Base-by-base conservation (phyloP, 2,113 vertebrate genomes). In the Anolis sagrei region DNA sequence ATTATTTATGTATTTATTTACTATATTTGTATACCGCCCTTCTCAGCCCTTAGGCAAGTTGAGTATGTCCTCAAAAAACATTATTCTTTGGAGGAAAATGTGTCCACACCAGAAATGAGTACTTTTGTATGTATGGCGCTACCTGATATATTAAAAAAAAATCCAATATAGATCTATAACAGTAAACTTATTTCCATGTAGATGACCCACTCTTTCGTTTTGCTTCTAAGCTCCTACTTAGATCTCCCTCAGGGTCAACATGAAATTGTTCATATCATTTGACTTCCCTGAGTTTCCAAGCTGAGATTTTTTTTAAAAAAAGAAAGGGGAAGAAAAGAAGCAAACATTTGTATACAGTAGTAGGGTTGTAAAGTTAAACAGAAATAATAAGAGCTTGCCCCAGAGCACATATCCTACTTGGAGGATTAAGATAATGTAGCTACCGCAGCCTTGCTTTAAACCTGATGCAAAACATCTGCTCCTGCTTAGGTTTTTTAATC, bases 281-380 rank as follows among this genome's bases (percentile, higher is more conserved):
- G 18, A 88, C 61, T 86, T 85, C 74, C 66, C 73, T 91, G 81
- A 93, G 91, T 87, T 89, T 93, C 89, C 86, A 88, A 88, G 79
- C 81, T 9, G 68, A 18, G 13, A 18, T 54, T 54, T 54, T 51
- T 54, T 54, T 54, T 8, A 10, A 0, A 0, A 2, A 29, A 49
- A 14, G 9, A 51, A 29, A 8, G 48, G 29, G 64, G 4, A 74
- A 66, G 34, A 61, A 82, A 80, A 78, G n/a, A 34, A 74, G 81
- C 76, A 81, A 91, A 91, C 48, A 79, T 87, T 91, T 90, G 72
- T 83, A 88, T 34, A 74, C 68, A 64, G 68, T 68, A 89, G 82
- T 64, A 82, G 88, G 72, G 66, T 76, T 78, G 0, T 16, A 83
- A 91, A 82, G 72, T 83, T 80, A 85, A 87, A 91, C 25, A 84